These are phyloP conservation scores for Trachelus tabidus DNA, from an alignment of 2,888 invertebrate species.

Conservation along the genomic window DNA sequence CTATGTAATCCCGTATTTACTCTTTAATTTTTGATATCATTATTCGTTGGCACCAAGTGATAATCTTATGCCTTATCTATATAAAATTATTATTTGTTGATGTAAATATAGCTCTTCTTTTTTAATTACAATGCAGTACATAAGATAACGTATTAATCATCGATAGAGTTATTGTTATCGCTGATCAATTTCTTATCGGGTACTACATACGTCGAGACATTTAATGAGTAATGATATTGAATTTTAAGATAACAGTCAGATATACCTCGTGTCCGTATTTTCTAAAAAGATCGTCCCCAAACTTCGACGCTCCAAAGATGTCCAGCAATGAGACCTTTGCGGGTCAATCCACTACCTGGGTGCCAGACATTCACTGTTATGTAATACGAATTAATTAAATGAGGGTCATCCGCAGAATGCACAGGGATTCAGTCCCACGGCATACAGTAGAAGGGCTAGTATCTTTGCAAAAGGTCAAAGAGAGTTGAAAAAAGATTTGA, in stretches of 20 bases:
- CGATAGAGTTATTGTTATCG: not conserved
- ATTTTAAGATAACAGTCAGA: not conserved
- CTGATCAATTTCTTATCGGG: not conserved
- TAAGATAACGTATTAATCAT: not conserved
- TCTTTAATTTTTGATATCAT: no score
- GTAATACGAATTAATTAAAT: not conserved
- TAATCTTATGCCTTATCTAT: not conserved
- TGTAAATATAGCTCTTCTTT: not conserved
- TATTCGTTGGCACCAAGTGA: no score
- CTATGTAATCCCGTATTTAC: no score
- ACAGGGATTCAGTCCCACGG: not conserved
- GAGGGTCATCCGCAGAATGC: not conserved
- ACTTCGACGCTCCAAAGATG: not conserved
- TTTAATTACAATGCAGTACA: not conserved
- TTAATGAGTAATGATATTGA: not conserved
- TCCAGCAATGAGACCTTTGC: not conserved
- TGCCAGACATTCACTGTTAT: not conserved
- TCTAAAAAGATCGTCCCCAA: not conserved
- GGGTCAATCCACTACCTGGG: not conserved
- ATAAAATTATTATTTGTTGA: not conserved
- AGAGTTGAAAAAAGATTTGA: not conserved
- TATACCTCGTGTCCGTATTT: not conserved
- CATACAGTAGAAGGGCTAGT: not conserved
- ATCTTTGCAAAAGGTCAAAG: not conserved
- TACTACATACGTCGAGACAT: not conserved